Base-by-base conservation (phyloP, 2,113 vertebrate species). In the Lota lota region DNA sequence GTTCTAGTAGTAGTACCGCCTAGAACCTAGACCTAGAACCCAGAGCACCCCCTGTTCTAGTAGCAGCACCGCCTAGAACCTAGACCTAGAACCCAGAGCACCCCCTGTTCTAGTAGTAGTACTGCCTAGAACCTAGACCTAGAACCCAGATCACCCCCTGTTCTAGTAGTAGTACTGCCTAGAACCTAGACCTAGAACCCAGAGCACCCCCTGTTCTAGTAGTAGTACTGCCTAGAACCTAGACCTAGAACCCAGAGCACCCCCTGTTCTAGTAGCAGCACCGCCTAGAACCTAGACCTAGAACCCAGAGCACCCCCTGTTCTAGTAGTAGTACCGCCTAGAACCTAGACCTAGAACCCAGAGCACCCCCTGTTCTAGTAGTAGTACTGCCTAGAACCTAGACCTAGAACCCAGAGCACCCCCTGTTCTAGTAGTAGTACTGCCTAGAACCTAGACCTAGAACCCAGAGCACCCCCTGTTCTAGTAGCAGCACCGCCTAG, bases 81-180 rank as follows among this genome's bases (percentile, higher is more conserved):
- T 4, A 36, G 40, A 10, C 36, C 36, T 40, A 40, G 36, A 40
- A 40, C 36, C 36, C 36, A 3, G 3, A 40, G 15, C 19, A 16
- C 12, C 15, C 19, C n/a, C 57, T 11, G 56, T 2, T n/a, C 56
- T 19, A n/a, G 12, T 20, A 17, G 50, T 67, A 76, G 64, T 68
- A 68, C 73, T 0, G 93, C 96, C 75, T 98, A 96, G 90, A 89
- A 71, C 3, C 16, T 63, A 4, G 22, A 28, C 60, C 60, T 17
- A 98, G 97, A 91, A 98, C 96, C 0, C 97, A 97, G 77, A 98
- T 97, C 92, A 98, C 96, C 0, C 97, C 97, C 18, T 98, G 97
- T 71, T 97, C 96, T 72, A 98, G 95, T 91, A 98, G 93, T 93
- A 96, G 95, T 75, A 92, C 94, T 0, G 93, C 96, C 75, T 98